A percentile compares a stretch with the other conserved stretches of the same genome.
Conservation (phyloP, 2,797 vertebrate genomes). For the Centroberyx gerrardi region DNA sequence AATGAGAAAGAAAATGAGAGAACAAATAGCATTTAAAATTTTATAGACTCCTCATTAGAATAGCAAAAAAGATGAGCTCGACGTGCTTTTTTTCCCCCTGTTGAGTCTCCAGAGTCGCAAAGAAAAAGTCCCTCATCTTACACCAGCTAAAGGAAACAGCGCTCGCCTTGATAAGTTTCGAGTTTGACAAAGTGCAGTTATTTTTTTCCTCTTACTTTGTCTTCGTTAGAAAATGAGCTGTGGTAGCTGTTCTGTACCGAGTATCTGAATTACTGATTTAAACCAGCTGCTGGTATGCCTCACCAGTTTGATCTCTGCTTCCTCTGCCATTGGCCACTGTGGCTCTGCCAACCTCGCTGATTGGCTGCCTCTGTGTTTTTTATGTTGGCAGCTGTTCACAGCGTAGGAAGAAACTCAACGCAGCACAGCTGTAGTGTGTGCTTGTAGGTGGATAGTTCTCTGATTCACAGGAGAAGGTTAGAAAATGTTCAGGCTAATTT, state of each 20-base stretch:
- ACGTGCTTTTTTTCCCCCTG: background rate
- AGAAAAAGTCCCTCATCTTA: conserved; percentile 5
- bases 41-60: conserved; percentile 40
- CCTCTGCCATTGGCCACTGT: conserved; percentile 47
- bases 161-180: conserved; percentile 17
- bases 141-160: conserved; percentile 20
- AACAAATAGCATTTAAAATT: conserved; percentile 43
- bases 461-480: conserved; percentile 36
- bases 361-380: conserved; percentile 54
- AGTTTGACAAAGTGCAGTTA: conserved; percentile 16
- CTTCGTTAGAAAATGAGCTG: conserved; percentile 48
- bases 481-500: conserved; percentile 35
- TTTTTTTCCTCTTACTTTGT: conserved; percentile 1
- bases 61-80: conserved; percentile 29
- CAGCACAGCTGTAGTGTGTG: background rate
- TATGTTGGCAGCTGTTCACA: conserved; percentile 67
- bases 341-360: conserved; percentile 59
- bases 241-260: conserved; percentile 24
- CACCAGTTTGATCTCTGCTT: conserved; percentile 65
- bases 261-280: conserved; percentile 64
- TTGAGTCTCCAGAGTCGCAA: conserved; percentile 2
- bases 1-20: conserved; percentile 44
- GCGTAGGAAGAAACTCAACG: conserved; percentile 26
- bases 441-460: conserved; percentile 14
- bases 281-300: conserved; percentile 66